phyloP scores from a whole-genome alignment of 2,797 vertebrate species.

The Thunnus albacares region DNA sequence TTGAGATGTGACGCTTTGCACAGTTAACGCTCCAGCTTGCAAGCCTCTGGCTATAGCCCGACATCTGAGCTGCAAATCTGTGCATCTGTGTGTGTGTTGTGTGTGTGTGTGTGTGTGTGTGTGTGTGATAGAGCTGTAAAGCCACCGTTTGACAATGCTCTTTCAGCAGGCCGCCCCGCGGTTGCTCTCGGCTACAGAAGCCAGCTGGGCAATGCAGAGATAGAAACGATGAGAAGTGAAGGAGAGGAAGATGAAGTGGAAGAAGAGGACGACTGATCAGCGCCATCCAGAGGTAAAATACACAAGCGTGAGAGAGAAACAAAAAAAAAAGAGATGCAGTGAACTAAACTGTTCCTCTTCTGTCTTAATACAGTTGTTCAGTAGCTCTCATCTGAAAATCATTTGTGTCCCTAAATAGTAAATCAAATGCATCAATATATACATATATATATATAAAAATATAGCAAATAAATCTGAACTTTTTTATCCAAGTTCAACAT shows the following conservation, averaged over 20 bases:
- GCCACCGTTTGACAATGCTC: constrained; percentile 86
- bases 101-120: constrained; percentile 55
- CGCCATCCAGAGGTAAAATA: constrained; percentile 77
- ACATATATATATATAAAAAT: not conserved
- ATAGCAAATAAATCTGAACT: not conserved
- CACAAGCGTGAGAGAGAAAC: constrained; percentile 1
- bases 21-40: constrained; percentile 85
- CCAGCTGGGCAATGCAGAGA: constrained; percentile 85
- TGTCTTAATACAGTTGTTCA: not conserved
- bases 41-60: constrained; percentile 81
- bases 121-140: constrained; percentile 79
- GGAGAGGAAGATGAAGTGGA: constrained; percentile 52
- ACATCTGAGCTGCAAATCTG: constrained; percentile 85
- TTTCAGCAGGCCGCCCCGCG: constrained; percentile 85
- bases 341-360: not conserved
- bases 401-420: not conserved
- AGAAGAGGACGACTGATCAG: constrained; percentile 66
- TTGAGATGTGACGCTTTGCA: constrained; percentile 78
- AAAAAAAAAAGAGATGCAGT: not conserved
- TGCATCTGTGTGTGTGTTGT: constrained; percentile 58
- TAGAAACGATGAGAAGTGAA: constrained; percentile 59
- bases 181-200: constrained; percentile 83
- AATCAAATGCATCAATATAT: not conserved
- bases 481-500: not conserved
- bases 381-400: not conserved